These are phyloP conservation scores for Lepidostoma basale DNA, from an alignment of 1,140 invertebrate genomes.

Conservation along the genomic window DNA sequence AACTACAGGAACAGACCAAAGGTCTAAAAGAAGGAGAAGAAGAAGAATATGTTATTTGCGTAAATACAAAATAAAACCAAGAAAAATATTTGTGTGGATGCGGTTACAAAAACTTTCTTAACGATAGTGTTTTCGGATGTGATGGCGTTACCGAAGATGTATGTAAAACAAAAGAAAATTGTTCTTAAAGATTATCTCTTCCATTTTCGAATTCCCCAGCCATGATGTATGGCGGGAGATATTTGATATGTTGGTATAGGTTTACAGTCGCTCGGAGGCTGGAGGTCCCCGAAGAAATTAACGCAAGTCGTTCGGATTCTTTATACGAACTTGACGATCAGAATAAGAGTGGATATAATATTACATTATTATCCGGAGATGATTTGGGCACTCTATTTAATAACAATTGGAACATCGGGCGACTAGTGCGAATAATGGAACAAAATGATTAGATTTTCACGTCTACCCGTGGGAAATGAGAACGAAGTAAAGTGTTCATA, in stretches of 20 bases:
- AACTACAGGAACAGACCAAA: too few species aligned
- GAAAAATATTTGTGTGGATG: too few species aligned
- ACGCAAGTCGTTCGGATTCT: constrained; percentile 22
- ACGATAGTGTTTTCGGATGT: too few species aligned
- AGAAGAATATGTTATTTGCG: too few species aligned
- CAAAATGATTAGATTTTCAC: too few species aligned
- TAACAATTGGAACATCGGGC: neutral
- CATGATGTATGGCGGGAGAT: constrained; percentile 10
- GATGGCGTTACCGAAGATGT: too few species aligned
- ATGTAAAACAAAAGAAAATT: constrained; percentile 3
- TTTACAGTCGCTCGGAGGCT: constrained; percentile 2
- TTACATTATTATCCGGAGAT: neutral
- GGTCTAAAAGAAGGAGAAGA: too few species aligned
- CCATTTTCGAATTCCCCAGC: constrained; percentile 9
- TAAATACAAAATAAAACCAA: too few species aligned
- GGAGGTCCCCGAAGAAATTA: constrained; percentile 8
- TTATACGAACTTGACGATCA: constrained; percentile 3
- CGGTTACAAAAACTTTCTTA: too few species aligned
- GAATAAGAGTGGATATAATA: constrained; percentile 3
- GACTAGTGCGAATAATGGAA: too few species aligned
- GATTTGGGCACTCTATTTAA: neutral
- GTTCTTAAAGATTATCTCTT: constrained; percentile 2
- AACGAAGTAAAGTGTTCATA: too few species aligned
- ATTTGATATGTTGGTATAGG: constrained; percentile 17
- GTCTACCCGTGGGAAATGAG: too few species aligned